Evolutionary conservation across 2,113 vertebrate genomes (phyloP).

Genomic region (Chaenocephalus aceratus): DNA sequence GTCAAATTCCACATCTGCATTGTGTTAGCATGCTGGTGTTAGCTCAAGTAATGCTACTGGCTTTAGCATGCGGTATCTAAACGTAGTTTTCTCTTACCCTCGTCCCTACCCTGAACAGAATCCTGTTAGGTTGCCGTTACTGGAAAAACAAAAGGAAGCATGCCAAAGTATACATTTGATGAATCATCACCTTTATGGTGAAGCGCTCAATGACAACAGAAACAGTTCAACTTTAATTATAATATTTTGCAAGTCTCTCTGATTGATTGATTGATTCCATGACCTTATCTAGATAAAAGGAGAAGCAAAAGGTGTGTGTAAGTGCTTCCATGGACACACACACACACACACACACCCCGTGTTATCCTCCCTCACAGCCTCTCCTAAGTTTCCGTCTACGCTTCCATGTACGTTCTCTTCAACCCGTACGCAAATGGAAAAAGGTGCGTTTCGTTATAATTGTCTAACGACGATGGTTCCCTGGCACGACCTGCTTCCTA

Average conservation of each 20-base stretch:
- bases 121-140: not conserved
- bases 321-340: too few relatives aligned
- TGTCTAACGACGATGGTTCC: too few relatives aligned
- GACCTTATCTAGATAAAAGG: not conserved
- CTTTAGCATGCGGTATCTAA: too few relatives aligned
- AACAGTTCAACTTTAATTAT: slow-evolving; percentile 13
- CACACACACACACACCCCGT: not conserved
- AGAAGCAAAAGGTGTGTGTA: slow-evolving; percentile 29
- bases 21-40: too few relatives aligned
- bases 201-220: not conserved
- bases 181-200: not conserved
- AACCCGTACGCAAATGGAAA: not conserved
- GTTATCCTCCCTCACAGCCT: not conserved
- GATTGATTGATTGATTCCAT: slow-evolving; percentile 15
- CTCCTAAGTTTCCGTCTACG: not conserved
- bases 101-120: too few relatives aligned
- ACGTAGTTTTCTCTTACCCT: too few relatives aligned
- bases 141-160: not conserved
- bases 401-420: not conserved
- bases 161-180: not conserved
- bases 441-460: not conserved
- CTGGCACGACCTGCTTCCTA: not conserved
- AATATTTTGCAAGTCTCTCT: not conserved
- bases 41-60: too few relatives aligned
- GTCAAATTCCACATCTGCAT: too few relatives aligned